A percentile compares a stretch with the other conserved stretches of the same genome.
Evolutionary conservation across 1,140 invertebrate genomes (phyloP).

Genomic region (Drosophila kanapiae): DNA sequence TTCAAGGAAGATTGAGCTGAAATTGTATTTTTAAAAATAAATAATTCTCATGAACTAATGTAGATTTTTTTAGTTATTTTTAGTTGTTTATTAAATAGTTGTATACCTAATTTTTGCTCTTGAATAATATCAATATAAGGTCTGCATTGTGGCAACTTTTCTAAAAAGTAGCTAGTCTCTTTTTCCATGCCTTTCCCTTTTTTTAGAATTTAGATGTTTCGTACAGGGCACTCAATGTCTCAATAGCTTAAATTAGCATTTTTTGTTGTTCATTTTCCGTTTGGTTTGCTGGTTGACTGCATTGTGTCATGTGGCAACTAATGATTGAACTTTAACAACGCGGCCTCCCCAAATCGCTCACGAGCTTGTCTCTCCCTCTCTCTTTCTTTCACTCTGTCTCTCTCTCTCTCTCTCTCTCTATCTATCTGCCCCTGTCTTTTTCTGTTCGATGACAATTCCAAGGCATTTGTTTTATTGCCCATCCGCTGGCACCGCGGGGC

Average conservation of each 20-base stretch:
- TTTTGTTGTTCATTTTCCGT: slow-evolving; percentile 12
- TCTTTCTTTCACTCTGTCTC: not conserved
- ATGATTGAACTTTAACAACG: slow-evolving; percentile 59
- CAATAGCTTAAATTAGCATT: not conserved
- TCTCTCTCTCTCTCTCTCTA: not conserved
- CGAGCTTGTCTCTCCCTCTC: not conserved
- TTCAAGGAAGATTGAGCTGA: not conserved
- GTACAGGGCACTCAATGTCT: not conserved
- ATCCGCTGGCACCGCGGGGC: slow-evolving; percentile 62
- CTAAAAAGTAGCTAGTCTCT: no score
- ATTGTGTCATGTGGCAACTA: slow-evolving; percentile 49
- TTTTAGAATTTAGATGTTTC: not conserved
- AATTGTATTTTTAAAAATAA: no score
- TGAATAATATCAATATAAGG: no score
- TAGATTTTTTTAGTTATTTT: no score
- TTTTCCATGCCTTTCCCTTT: not conserved
- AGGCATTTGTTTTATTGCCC: slow-evolving; percentile 61
- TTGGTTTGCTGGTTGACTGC: slow-evolving; percentile 26
- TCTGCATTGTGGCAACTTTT: no score
- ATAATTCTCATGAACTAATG: no score
- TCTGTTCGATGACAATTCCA: slow-evolving; percentile 45
- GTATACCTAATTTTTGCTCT: no score
- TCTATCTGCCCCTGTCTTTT: not conserved
- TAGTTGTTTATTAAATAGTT: no score
- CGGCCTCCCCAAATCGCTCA: slow-evolving; percentile 3